phyloP scores from a whole-genome alignment of 2,797 vertebrate species.

The Coluber constrictor region DNA sequence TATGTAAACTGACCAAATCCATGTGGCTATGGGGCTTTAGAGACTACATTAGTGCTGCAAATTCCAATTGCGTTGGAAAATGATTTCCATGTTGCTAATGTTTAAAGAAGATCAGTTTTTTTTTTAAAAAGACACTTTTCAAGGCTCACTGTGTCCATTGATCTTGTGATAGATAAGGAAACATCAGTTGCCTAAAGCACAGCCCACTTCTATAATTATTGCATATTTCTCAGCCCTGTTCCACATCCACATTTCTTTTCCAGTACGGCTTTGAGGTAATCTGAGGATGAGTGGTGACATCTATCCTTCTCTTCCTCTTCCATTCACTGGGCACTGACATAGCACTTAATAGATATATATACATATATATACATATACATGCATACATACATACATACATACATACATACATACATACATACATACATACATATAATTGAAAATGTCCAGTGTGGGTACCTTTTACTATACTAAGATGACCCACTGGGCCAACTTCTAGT shows the following conservation, averaged over 20 bases:
- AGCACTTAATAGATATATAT: background rate
- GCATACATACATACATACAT: background rate
- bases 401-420: background rate
- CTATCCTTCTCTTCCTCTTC: background rate
- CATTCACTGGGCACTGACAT: background rate
- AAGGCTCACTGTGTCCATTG: background rate
- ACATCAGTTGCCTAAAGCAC: background rate
- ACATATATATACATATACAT: background rate
- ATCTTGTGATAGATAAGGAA: background rate
- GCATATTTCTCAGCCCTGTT: background rate
- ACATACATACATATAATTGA: no score
- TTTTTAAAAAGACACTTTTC: background rate
- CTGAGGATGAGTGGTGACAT: background rate
- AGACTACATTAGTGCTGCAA: background rate
- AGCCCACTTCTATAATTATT: background rate
- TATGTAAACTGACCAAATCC: background rate
- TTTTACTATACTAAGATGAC: background rate
- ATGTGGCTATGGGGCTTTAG: background rate
- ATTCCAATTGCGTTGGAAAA: background rate
- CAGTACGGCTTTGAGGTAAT: background rate
- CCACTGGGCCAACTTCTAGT: background rate
- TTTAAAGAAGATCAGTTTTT: background rate
- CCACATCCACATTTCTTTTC: background rate
- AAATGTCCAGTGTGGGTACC: background rate
- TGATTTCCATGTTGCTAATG: background rate